Percentiles rank a stretch among this genome's conserved stretches.
Evolutionary conservation across 2,113 vertebrate species (phyloP).

Genomic region (Antechinus flavipes): DNA sequence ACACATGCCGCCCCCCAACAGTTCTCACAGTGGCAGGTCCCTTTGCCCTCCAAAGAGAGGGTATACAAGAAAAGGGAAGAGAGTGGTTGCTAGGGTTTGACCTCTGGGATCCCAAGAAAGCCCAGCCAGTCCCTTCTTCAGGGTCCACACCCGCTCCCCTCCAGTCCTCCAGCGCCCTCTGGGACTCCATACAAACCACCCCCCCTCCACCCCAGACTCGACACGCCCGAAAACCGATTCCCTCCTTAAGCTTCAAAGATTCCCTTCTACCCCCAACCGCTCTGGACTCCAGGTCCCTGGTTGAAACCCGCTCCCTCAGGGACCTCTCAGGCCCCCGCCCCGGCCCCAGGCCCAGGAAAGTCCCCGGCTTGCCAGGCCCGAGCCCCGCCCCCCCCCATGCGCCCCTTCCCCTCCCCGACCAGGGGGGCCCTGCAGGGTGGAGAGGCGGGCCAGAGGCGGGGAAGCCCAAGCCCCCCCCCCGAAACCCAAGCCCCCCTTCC

Average conservation of each 20-base stretch:
- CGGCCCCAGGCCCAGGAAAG: constrained; percentile 75
- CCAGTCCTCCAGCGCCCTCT: neutral
- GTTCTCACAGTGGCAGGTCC: constrained; percentile 37
- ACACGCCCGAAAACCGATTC: constrained; percentile 29
- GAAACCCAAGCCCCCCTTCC: constrained; percentile 46
- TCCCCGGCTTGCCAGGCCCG: constrained; percentile 75
- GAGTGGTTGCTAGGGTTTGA: neutral
- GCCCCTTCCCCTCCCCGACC: constrained; percentile 61
- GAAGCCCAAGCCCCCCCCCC: constrained; percentile 10
- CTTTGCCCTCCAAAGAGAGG: neutral
- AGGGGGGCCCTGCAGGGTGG: constrained; percentile 43
- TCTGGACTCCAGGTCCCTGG: constrained; percentile 18
- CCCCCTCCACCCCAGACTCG: neutral
- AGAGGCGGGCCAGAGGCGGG: neutral
- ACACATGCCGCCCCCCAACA: constrained; percentile 42
- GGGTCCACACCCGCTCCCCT: neutral
- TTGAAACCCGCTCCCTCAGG: constrained; percentile 42
- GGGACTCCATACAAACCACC: neutral
- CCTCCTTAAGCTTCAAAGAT: constrained; percentile 40
- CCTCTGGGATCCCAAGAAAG: neutral
- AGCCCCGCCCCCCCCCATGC: constrained; percentile 71
- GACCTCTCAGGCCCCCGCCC: constrained; percentile 56
- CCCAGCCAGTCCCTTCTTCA: neutral
- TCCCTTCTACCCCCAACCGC: constrained; percentile 30
- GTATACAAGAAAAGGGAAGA: neutral